These are phyloP conservation scores for Montipora sp. DNA, from an alignment of 64 coral and sea anemone genomes.

Conservation along the genomic window DNA sequence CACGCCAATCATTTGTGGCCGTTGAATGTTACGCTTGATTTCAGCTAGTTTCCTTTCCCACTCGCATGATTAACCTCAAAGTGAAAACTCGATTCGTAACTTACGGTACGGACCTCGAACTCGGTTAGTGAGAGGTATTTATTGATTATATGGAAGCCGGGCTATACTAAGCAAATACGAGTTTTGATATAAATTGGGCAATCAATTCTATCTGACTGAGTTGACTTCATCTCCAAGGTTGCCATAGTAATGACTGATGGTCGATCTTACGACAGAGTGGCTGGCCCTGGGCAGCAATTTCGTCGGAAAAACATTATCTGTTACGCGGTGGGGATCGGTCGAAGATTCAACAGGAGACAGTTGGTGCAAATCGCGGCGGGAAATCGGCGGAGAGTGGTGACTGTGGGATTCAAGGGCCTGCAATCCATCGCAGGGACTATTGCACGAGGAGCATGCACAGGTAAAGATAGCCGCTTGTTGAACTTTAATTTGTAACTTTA, in stretches of 20 bases:
- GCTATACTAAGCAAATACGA: too few relatives aligned
- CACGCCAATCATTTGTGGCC: too few relatives aligned
- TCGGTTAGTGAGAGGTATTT: too few relatives aligned
- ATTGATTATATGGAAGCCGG: too few relatives aligned
- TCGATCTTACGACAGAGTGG: constrained; percentile 39
- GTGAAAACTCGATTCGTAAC: too few relatives aligned
- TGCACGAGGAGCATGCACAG: constrained; percentile 57
- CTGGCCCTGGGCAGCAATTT: not conserved
- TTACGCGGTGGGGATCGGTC: constrained; percentile 61
- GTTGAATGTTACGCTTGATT: too few relatives aligned
- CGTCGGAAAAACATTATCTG: constrained; percentile 33
- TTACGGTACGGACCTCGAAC: too few relatives aligned
- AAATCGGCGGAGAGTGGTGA: constrained; percentile 49
- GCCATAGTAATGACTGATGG: constrained; percentile 73
- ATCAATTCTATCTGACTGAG: not conserved
- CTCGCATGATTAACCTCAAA: too few relatives aligned
- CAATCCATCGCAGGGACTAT: constrained; percentile 39
- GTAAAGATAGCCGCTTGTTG: not conserved
- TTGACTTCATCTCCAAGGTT: not conserved
- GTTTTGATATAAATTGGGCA: too few relatives aligned
- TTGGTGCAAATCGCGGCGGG: constrained; percentile 44
- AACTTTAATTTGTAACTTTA: too few relatives aligned
- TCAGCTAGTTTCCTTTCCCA: too few relatives aligned
- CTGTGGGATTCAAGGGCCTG: constrained; percentile 53
- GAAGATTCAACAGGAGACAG: constrained; percentile 48